Percentiles rank a stretch among this genome's conserved stretches.
These are phyloP conservation scores for Sciaenops ocellatus DNA, from an alignment of 2,797 vertebrate genomes.

Conservation along the genomic window DNA sequence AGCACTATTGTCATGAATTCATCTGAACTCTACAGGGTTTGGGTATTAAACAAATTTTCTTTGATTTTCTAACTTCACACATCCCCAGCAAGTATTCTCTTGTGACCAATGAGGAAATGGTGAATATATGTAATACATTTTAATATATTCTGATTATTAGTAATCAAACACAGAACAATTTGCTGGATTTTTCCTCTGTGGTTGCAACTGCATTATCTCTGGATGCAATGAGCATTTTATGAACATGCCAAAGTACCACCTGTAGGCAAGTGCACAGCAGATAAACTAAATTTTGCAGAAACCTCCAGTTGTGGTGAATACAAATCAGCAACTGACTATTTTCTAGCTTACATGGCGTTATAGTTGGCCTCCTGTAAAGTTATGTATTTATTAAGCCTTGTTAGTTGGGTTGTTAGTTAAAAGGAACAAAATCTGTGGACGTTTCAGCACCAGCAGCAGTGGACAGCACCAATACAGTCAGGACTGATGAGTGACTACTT, in stretches of 20 bases:
- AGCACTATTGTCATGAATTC: not conserved
- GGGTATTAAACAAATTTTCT: not conserved
- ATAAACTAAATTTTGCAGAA: not conserved
- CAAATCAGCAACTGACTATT: not conserved
- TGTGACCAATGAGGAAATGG: not conserved
- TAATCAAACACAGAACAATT: not conserved
- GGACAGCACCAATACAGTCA: constrained; percentile 41
- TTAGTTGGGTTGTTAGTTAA: not conserved
- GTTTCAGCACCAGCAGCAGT: constrained; percentile 52
- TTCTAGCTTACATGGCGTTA: not conserved
- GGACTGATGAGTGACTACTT: not conserved
- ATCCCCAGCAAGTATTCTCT: not conserved
- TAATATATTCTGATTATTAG: not conserved
- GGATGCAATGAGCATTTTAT: not conserved
- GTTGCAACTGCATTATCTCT: not conserved
- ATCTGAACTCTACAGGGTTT: not conserved
- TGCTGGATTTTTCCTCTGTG: not conserved
- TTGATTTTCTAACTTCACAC: not conserved
- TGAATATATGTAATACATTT: not conserved
- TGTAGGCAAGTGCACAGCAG: not conserved
- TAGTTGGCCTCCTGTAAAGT: not conserved
- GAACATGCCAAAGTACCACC: not conserved
- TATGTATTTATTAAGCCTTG: not conserved
- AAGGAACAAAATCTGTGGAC: not conserved
- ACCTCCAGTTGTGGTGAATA: not conserved